These are phyloP conservation scores for Semicossyphus pulcher DNA, from an alignment of 2,113 vertebrate genomes.

Conservation along the genomic window DNA sequence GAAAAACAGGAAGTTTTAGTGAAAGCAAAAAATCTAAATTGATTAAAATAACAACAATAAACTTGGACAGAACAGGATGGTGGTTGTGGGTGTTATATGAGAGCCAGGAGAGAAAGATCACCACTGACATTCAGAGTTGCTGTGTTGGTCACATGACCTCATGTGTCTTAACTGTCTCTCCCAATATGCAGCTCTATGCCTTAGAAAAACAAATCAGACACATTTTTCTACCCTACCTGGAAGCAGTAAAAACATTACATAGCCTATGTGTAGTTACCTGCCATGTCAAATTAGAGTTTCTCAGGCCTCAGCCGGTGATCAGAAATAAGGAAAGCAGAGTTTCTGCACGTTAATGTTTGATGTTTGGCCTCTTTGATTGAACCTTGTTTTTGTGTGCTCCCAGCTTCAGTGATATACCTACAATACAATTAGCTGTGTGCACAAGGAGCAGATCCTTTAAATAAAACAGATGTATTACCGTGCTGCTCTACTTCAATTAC, in stretches of 20 bases:
- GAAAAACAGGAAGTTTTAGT: too few species aligned
- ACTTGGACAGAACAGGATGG: not conserved
- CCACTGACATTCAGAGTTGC: not conserved
- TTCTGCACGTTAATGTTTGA: constrained; percentile 30
- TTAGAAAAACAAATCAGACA: not conserved
- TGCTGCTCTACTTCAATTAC: constrained; percentile 17
- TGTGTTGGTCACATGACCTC: not conserved
- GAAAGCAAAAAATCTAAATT: too few species aligned
- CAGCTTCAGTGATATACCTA: constrained; percentile 17
- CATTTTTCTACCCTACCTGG: not conserved
- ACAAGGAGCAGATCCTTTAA: constrained; percentile 38
- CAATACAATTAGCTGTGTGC: constrained; percentile 32
- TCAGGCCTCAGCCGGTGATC: constrained; percentile 15
- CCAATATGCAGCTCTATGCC: not conserved
- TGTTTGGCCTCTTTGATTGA: constrained; percentile 38
- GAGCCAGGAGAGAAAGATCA: not conserved
- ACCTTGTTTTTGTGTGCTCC: constrained; percentile 2
- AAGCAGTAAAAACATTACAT: not conserved
- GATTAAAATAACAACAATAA: too few species aligned
- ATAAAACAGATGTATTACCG: constrained; percentile 36
- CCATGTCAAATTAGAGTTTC: constrained; percentile 17
- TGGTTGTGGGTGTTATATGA: not conserved
- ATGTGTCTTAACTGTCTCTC: not conserved
- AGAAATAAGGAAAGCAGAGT: constrained; percentile 16
- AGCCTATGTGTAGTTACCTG: constrained; percentile 6